Base-by-base conservation (phyloP, 53 echinoderm and acorn worm species). In the Antedon mediterranea region DNA sequence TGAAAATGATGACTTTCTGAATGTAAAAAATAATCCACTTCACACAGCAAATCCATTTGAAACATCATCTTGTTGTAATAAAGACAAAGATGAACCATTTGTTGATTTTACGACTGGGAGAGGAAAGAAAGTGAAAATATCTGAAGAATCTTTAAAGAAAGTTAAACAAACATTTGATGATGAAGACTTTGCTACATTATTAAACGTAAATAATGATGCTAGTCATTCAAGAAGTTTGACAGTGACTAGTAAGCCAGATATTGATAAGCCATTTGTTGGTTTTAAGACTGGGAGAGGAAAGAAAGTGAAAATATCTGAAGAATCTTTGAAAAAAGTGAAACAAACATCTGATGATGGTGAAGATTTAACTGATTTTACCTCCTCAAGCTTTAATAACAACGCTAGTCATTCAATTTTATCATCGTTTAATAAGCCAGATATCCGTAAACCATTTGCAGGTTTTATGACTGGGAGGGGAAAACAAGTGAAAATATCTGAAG, bases 381-480 rank as follows among this genome's bases (percentile, higher is more conserved):
- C n/a, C n/a, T n/a, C n/a, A n/a, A n/a, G n/a, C n/a, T n/a, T n/a
- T n/a, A n/a, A n/a, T n/a, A n/a, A n/a, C n/a, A n/a, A n/a, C n/a
- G n/a, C n/a, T n/a, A n/a, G n/a, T n/a, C n/a, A n/a, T n/a, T n/a
- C n/a, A n/a, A n/a, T n/a, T n/a, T n/a, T n/a, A n/a, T 37, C 37
- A 37, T 37, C 4, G 37, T 37, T 37, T 6, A 4, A 11, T 37
- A 37, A 37, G 11, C 37, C 37, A 6, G 20, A 71, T 18, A 9
- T 72, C n/a, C 44, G 76, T 29, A 26, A 41, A 33, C 72, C 26
- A 43, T 78, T 43, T 34, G 30, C 28, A 42, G 91, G 88, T 31
- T 89, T 89, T 80, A 83, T 87, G 28, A 93, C 87, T 30, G 89
- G 82, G 8, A 78, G 77, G 37, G 89, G 87, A 26, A 79, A 41